A percentile compares a stretch with the other conserved stretches of the same genome.
Conservation (phyloP, 2,113 vertebrate genomes). For the Odobenus rosmarus region DNA sequence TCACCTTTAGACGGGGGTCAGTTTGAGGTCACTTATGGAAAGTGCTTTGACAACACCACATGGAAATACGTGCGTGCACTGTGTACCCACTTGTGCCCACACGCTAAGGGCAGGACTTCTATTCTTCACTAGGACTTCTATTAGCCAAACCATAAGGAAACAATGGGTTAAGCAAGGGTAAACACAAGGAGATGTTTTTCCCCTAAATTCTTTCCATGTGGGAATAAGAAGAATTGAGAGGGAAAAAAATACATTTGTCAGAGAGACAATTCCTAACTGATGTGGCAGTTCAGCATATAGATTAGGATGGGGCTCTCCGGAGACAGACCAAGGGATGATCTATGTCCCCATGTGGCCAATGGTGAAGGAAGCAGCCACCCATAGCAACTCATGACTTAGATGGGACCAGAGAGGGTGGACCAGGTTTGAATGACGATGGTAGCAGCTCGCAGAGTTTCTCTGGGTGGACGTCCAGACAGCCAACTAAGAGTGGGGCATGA, state of each 20-base stretch:
- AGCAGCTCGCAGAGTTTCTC: not conserved
- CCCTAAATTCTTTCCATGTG: not conserved
- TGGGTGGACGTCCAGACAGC: not conserved
- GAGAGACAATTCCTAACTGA: not conserved
- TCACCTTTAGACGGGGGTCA: not conserved
- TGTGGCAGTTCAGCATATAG: not conserved
- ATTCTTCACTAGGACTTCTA: not conserved
- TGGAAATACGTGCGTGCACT: not conserved
- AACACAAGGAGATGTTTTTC: not conserved
- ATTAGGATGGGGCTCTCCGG: not conserved
- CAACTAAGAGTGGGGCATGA: too few relatives aligned
- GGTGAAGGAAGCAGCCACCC: not conserved
- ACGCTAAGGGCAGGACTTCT: not conserved
- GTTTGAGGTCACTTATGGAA: not conserved
- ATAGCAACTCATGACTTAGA: not conserved
- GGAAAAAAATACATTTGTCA: not conserved
- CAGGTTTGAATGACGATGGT: accelerated
- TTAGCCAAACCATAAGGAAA: not conserved
- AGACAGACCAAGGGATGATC: not conserved
- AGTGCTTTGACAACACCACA: not conserved
- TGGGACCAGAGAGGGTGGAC: not conserved
- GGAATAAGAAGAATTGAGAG: not conserved
- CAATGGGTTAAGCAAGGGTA: not conserved
- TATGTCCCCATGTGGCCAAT: not conserved
- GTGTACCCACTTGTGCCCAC: not conserved